phyloP scores from a whole-genome alignment of 2,888 invertebrate genomes.

The Pseudococcus longispinus region DNA sequence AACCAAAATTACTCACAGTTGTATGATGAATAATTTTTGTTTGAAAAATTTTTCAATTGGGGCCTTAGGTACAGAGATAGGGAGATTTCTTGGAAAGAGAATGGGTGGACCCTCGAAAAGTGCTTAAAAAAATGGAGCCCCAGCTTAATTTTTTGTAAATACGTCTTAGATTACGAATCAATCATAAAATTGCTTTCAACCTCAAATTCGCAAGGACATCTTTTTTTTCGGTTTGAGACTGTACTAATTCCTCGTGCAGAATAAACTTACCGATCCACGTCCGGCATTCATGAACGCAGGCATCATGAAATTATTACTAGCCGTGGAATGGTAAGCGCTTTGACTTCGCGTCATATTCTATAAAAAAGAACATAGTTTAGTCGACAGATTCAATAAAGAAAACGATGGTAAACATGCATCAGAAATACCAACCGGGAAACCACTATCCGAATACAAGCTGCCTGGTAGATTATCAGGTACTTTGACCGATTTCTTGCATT shows the following conservation, averaged over 20 bases:
- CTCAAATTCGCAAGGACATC: no score
- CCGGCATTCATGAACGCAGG: not conserved
- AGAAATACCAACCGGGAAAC: not conserved
- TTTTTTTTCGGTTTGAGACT: no score
- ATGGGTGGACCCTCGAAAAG: no score
- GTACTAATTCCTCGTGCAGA: not conserved
- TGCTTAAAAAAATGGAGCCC: no score
- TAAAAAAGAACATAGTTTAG: not conserved
- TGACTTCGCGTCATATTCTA: not conserved
- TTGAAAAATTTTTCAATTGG: no score
- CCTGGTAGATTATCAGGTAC: not conserved
- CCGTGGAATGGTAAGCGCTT: not conserved
- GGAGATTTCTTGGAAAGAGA: no score
- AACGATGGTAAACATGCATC: not conserved
- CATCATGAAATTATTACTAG: constrained; percentile 24
- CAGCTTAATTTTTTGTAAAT: no score
- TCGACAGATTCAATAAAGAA: not conserved
- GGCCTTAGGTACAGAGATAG: no score
- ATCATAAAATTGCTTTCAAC: no score
- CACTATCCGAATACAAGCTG: not conserved
- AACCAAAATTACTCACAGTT: no score
- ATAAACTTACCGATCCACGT: not conserved
- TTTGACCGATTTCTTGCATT: constrained; percentile 22
- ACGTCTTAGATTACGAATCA: no score
- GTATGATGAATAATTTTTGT: no score